Conservation (phyloP, 2,888 invertebrate genomes). For the Acronicta psi region DNA sequence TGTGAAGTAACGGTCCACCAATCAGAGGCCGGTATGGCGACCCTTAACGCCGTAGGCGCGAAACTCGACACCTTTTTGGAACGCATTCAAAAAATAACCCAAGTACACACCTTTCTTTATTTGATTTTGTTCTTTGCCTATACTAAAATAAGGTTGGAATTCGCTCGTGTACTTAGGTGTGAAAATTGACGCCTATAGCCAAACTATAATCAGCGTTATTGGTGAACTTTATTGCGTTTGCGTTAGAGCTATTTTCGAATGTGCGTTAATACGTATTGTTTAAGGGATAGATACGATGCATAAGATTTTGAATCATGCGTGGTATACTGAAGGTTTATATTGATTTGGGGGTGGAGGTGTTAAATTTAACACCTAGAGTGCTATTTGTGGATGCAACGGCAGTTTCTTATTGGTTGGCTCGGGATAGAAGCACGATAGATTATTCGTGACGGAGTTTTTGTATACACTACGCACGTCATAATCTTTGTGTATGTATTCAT, state of each 20-base stretch:
- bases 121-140: conserved; percentile 31
- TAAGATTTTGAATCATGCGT: conserved; percentile 33
- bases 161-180: conserved; percentile 72
- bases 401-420: conserved; percentile 75
- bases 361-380: conserved; percentile 83
- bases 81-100: conserved; percentile 59
- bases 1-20: conserved; percentile 68
- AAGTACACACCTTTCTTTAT: conserved; percentile 46
- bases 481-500: no score
- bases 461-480: conserved; percentile 2
- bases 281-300: conserved; percentile 44
- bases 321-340: conserved; percentile 30
- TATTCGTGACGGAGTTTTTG: conserved; percentile 31
- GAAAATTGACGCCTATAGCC: conserved; percentile 86
- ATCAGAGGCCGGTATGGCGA: conserved; percentile 72
- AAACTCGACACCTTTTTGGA: conserved; percentile 82
- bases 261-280: conserved; percentile 54
- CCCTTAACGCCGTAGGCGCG: conserved; percentile 88
- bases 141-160: conserved; percentile 38
- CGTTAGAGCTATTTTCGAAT: conserved; percentile 60
- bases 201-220: conserved; percentile 54
- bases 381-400: conserved; percentile 69
- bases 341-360: conserved; percentile 68
- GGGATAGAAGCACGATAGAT: conserved; percentile 40
- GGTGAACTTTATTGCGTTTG: conserved; percentile 50